Conservation (phyloP, 2,797 vertebrate species). For the Sternarchorhynchus goeldii region DNA sequence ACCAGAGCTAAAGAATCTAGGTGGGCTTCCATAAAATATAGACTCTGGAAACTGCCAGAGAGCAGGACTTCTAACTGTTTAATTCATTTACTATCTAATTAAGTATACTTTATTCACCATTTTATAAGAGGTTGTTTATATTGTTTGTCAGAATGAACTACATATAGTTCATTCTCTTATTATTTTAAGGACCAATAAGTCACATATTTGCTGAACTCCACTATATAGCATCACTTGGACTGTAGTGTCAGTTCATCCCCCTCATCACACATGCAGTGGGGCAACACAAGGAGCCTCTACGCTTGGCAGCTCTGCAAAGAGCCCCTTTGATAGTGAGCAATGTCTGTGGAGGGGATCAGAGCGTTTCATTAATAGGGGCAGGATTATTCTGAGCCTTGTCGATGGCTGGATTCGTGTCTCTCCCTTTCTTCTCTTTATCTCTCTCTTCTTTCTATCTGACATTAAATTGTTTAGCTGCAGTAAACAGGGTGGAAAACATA, state of each 20-base stretch:
- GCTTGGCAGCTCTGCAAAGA: constrained; percentile 46
- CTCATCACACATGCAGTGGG: constrained; percentile 35
- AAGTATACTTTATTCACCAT: neutral
- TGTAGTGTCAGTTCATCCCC: constrained; percentile 15
- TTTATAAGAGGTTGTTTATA: neutral
- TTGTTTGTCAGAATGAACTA: neutral
- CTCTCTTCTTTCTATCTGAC: neutral
- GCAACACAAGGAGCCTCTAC: constrained; percentile 38
- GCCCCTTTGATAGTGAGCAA: constrained; percentile 44
- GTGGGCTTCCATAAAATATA: neutral
- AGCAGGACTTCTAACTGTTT: constrained; percentile 13
- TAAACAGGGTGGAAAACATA: no score
- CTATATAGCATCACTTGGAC: constrained; percentile 15
- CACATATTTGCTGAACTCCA: neutral
- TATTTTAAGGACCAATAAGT: neutral
- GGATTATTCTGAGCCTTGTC: constrained; percentile 34
- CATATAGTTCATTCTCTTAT: neutral
- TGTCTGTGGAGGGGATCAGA: constrained; percentile 50
- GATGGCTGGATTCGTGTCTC: constrained; percentile 28
- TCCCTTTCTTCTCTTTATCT: neutral
- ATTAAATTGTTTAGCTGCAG: no score
- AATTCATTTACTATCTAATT: neutral
- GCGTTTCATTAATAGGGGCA: constrained; percentile 40
- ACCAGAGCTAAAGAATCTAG: neutral
- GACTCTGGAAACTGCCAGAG: neutral